Conservation (phyloP, 2,888 invertebrate genomes). For the Aplocera efformata region DNA sequence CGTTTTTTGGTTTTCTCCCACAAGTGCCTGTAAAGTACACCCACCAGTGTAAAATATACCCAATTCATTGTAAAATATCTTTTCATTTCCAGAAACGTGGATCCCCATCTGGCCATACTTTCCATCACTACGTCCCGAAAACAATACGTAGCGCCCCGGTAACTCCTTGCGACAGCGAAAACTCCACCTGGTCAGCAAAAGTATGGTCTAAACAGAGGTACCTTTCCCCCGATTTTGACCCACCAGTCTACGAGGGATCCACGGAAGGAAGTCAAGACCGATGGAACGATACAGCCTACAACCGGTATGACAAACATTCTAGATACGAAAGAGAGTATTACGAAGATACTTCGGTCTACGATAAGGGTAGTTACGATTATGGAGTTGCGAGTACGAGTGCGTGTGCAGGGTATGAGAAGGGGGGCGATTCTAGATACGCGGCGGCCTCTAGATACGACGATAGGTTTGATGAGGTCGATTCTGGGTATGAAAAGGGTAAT, state of each 20-base stretch:
- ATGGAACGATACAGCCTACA: constrained; percentile 27
- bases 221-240: constrained; percentile 37
- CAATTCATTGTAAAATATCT: background rate
- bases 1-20: background rate
- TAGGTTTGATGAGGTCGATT: constrained; percentile 38
- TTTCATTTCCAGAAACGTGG: constrained; percentile 61
- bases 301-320: constrained; percentile 28
- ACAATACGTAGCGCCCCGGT: constrained; percentile 65
- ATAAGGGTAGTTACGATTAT: constrained; percentile 23
- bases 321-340: constrained; percentile 23
- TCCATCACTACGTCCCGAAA: constrained; percentile 54
- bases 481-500: constrained; percentile 45
- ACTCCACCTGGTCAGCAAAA: constrained; percentile 59
- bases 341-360: constrained; percentile 21
- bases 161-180: constrained; percentile 70
- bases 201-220: constrained; percentile 47
- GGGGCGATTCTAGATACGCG: constrained; percentile 19
- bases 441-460: constrained; percentile 10
- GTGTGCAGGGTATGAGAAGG: constrained; percentile 29
- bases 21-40: too few relatives aligned
- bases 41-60: background rate
- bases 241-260: constrained; percentile 34
- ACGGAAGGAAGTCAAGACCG: constrained; percentile 26
- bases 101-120: constrained; percentile 58
- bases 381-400: constrained; percentile 21